phyloP scores from a whole-genome alignment of 2,888 invertebrate species.

The Sylvicola fuscatus region DNA sequence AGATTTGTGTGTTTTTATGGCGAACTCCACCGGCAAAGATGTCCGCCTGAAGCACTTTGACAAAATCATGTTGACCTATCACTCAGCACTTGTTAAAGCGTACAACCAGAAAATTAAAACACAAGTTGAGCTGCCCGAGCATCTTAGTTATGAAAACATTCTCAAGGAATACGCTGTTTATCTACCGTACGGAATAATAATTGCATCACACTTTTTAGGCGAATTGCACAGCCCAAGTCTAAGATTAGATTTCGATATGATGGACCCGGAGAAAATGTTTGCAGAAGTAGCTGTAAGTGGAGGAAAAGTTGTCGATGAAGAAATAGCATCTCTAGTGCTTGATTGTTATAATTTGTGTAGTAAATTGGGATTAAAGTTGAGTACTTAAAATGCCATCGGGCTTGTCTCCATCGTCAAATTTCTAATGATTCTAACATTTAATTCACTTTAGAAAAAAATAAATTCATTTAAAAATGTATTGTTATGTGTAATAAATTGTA shows the following conservation, averaged over 20 bases:
- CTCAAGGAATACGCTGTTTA: conserved; percentile 17
- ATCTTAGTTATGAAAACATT: conserved; percentile 11
- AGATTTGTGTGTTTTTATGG: conserved; percentile 17
- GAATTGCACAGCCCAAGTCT: conserved; percentile 12
- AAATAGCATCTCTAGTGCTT: conserved; percentile 16
- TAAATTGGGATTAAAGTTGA: no score
- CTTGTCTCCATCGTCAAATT: no score
- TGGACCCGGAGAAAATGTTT: conserved; percentile 10
- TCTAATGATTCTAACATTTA: no score
- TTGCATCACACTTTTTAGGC: conserved; percentile 15
- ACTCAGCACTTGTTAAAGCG: conserved; percentile 11
- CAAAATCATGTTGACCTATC: conserved; percentile 17
- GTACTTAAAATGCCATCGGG: no score
- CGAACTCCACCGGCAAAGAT: conserved; percentile 15
- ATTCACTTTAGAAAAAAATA: no score
- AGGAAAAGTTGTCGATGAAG: conserved; percentile 17
- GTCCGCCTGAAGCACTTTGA: conserved; percentile 16
- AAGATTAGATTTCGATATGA: conserved; percentile 8
- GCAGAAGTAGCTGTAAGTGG: conserved; percentile 11
- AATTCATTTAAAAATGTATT: no score
- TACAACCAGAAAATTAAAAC: conserved; percentile 8
- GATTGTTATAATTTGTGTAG: conserved; percentile 15
- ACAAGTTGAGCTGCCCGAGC: conserved; percentile 11
- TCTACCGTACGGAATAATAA: conserved; percentile 14
- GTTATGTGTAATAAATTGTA: no score